A percentile compares a stretch with the other conserved stretches of the same genome.
These are phyloP conservation scores for Thymallus thymallus DNA, from an alignment of 2,113 vertebrate species.

Conservation along the genomic window DNA sequence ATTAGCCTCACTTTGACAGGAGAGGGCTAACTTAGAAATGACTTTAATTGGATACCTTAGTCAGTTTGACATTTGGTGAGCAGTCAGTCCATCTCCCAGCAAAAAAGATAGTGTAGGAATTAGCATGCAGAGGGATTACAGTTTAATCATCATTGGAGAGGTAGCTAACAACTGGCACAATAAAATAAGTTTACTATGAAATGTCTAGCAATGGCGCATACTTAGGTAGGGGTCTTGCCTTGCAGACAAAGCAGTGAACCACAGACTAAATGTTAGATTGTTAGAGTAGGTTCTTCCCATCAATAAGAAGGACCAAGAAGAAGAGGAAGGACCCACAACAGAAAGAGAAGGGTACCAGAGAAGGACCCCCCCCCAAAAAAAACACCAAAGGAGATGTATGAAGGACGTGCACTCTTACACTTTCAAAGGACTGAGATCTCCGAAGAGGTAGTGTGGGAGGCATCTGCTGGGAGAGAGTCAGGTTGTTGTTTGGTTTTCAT, in stretches of 20 bases:
- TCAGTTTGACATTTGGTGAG: not conserved
- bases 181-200: not conserved
- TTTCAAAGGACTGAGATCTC: conserved; percentile 65
- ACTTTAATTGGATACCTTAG: not conserved
- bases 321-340: conserved; percentile 35
- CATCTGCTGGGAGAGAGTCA: conserved; percentile 72
- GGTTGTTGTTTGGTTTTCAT: conserved; percentile 5
- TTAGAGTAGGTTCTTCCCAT: not conserved
- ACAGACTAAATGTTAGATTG: too few species aligned
- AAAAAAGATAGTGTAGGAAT: not conserved
- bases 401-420: conserved; percentile 66
- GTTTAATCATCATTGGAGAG: not conserved
- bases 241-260: not conserved
- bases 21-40: not conserved
- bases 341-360: conserved; percentile 37
- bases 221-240: not conserved
- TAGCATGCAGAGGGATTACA: not conserved
- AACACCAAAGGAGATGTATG: conserved; percentile 3
- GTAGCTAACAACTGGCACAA: not conserved
- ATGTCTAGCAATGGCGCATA: not conserved
- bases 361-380: conserved; percentile 12
- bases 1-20: not conserved
- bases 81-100: not conserved
- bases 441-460: conserved; percentile 48
- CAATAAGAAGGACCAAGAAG: not conserved